These are phyloP conservation scores for Gambusia holbrooki DNA, from an alignment of 2,113 vertebrate genomes.

Conservation along the genomic window DNA sequence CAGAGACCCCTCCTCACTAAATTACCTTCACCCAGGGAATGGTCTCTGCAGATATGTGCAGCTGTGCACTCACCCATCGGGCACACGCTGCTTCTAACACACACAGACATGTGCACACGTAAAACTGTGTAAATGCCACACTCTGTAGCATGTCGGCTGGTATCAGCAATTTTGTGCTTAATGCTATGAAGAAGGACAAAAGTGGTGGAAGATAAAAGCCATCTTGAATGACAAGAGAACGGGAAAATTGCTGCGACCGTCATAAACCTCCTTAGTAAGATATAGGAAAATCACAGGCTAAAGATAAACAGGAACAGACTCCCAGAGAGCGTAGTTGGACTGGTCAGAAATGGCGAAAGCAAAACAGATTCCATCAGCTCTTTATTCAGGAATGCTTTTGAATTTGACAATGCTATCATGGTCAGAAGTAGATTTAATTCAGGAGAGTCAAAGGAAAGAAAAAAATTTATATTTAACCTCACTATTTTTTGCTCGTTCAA, in stretches of 20 bases:
- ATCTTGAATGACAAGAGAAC: slow-evolving; percentile 47
- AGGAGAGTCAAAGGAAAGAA: neutral
- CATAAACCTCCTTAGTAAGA: slow-evolving; percentile 29
- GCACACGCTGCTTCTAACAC: slow-evolving; percentile 31
- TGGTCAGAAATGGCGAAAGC: neutral
- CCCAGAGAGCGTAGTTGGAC: neutral
- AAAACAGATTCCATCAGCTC: neutral
- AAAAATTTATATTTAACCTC: neutral
- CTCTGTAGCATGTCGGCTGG: slow-evolving; percentile 50
- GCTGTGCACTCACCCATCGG: slow-evolving; percentile 20
- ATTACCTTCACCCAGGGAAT: slow-evolving; percentile 61
- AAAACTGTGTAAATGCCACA: slow-evolving; percentile 57
- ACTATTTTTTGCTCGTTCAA: neutral
- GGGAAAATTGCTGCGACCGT: slow-evolving; percentile 38
- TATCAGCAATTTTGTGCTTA: slow-evolving; percentile 46
- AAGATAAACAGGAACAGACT: slow-evolving; percentile 28
- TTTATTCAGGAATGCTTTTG: slow-evolving; percentile 2
- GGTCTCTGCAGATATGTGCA: slow-evolving; percentile 53
- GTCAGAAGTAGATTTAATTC: neutral
- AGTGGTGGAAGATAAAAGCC: slow-evolving; percentile 57
- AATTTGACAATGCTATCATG: neutral
- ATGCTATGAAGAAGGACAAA: slow-evolving; percentile 44
- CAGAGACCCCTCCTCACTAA: slow-evolving; percentile 63
- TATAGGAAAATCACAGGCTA: slow-evolving; percentile 21
- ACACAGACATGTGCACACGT: slow-evolving; percentile 27